Base-by-base conservation (phyloP, 2,797 vertebrate species). In the Sebastes taczanowskii region DNA sequence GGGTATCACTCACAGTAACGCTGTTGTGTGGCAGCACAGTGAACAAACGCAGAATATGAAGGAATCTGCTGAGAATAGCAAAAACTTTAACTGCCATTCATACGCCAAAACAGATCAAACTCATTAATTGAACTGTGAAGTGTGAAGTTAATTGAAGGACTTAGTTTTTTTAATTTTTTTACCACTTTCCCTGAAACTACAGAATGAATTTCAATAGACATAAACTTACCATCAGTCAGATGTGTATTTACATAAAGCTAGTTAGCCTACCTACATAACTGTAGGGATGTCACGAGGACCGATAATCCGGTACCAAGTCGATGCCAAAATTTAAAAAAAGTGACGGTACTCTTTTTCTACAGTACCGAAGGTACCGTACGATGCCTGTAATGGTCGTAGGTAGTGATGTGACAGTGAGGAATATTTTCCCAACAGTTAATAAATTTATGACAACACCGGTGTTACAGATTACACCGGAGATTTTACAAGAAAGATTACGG, bases 1-100 rank as follows among this genome's bases (percentile, higher is more conserved):
- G 27, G 79, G 29, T 46, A 65, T 59, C 18, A 2, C 71, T 85
- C 81, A 76, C 27, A 83, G 6, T 74, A 65, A 65, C 16, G 27
- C 55, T 61, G 72, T 46, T 58, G 59, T 6, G 30, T 23, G 34
- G 69, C 63, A 62, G 64, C 20, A n/a, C 22, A n/a, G 63, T n/a
- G 55, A 75, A 27, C 6, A 63, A 77, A 46, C 13, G 1, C 16
- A 1, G 16, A 18, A 46, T 46, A 16, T 46, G 16, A 46, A 46
- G 42, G 42, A 78, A 69, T 65, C 11, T 42, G 64, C 27, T 58
- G 64, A 16, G 20, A 69, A 14, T 4, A 3, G 61, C 11, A 25
- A 46, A 74, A 27, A 80, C 71, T 66, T 20, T 71, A 58, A 55
- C 38, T 71, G 59, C 42, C 71, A 64, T 32, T 68, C 42, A 42